phyloP scores from a whole-genome alignment of 2,888 invertebrate species.

The Pollenia amentaria region DNA sequence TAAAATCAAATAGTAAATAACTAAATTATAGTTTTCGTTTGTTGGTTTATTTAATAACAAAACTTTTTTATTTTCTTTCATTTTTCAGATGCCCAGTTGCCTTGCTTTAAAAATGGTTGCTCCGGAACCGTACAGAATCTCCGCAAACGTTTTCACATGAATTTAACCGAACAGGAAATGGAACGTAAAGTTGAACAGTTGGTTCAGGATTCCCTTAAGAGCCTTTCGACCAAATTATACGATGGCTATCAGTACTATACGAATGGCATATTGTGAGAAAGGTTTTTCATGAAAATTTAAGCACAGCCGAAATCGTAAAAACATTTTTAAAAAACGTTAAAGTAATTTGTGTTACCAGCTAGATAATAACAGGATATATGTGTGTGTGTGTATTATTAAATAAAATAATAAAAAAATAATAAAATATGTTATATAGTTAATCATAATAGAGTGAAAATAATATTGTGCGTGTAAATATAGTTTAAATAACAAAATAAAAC shows the following conservation, averaged over 20 bases:
- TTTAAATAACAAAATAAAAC: conserved; percentile 49
- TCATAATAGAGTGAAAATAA: conserved; percentile 29
- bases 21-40: too few species aligned
- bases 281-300: conserved; percentile 85
- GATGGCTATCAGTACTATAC: conserved; percentile 99
- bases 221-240: conserved; percentile 98
- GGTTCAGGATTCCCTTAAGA: conserved; percentile 97
- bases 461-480: conserved; percentile 68
- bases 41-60: neutral
- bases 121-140: conserved; percentile 95
- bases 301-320: conserved; percentile 21
- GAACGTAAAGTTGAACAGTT: conserved; percentile 95
- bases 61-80: conserved; percentile 80
- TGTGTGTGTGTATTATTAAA: conserved; percentile 32
- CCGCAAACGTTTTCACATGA: conserved; percentile 97
- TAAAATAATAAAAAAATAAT: neutral
- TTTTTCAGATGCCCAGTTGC: conserved; percentile 93
- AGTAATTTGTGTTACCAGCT: neutral
- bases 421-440: conserved; percentile 4
- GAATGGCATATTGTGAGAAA: conserved; percentile 92
- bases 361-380: neutral
- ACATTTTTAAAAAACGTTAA: neutral
- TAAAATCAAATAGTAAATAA: too few species aligned
- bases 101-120: conserved; percentile 96
- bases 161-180: conserved; percentile 97